Conservation (phyloP, 2,113 vertebrate species). For the Scopus umbretta region DNA sequence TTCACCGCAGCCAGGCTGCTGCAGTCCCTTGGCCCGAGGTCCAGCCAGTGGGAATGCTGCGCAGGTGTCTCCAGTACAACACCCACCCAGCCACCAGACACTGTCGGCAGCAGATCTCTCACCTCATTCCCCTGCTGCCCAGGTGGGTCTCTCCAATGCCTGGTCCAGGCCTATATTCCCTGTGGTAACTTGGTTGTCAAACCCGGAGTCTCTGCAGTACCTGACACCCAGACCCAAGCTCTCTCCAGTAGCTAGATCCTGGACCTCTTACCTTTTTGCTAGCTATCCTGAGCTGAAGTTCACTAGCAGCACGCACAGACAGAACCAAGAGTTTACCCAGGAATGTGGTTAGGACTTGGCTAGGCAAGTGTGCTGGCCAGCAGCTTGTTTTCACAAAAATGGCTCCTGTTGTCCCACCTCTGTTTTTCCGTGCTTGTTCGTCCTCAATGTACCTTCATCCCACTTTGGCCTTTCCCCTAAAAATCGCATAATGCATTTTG, state of each 20-base stretch:
- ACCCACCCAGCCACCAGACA: rapidly evolving
- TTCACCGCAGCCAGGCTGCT: rapidly evolving
- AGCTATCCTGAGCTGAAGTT: too few relatives aligned
- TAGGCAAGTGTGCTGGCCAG: not conserved
- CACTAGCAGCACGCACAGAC: too few relatives aligned
- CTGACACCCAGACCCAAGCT: too few relatives aligned
- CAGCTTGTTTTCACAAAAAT: not conserved
- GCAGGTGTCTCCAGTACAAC: rapidly evolving
- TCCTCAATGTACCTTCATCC: not conserved
- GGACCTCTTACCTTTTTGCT: rapidly evolving
- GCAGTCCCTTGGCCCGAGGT: rapidly evolving
- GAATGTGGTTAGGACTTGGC: not conserved
- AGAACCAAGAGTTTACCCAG: too few relatives aligned
- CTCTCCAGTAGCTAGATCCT: too few relatives aligned
- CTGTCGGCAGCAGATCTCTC: rapidly evolving
- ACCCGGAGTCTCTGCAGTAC: not conserved
- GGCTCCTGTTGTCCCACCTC: not conserved
- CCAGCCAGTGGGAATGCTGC: not conserved
- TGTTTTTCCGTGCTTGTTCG: not conserved
- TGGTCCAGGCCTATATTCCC: rapidly evolving
- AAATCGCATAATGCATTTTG: not conserved
- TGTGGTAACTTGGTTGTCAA: rapidly evolving
- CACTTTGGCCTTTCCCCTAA: not conserved
- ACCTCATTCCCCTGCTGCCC: too few relatives aligned
- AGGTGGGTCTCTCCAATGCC: rapidly evolving